Evolutionary conservation across 2,113 vertebrate species (phyloP).

Genomic region (Lagenorhynchus albirostris): DNA sequence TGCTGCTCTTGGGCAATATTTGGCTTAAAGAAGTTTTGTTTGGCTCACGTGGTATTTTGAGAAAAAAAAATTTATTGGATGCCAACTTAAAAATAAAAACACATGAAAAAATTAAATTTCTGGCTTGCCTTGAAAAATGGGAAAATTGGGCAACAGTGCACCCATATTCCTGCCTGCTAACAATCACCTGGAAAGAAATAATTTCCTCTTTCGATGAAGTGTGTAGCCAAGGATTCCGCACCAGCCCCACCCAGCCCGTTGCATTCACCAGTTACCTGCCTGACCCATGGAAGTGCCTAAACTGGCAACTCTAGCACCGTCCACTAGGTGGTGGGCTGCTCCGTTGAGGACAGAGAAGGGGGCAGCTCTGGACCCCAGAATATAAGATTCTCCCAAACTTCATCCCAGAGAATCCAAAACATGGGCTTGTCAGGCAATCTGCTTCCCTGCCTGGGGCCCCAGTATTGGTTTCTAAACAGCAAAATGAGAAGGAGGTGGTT

Average conservation of each 20-base stretch:
- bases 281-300: neutral
- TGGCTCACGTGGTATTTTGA: conserved; percentile 16
- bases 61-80: neutral
- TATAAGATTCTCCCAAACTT: neutral
- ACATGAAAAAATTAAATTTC: neutral
- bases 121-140: conserved; percentile 7
- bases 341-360: neutral
- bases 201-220: neutral
- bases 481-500: neutral
- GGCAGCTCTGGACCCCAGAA: neutral
- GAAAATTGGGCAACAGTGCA: neutral
- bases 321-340: too few species aligned
- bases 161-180: neutral
- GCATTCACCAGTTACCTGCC: neutral
- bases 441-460: neutral
- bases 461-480: neutral
- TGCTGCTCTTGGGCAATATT: neutral
- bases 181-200: neutral
- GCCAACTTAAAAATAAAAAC: conserved; percentile 37
- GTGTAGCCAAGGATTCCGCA: neutral
- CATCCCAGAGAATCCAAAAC: neutral
- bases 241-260: neutral
- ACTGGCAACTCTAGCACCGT: neutral
- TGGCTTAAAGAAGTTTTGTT: neutral
- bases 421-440: neutral